Base-by-base conservation (phyloP, 2,113 vertebrate species). In the Ctenodactylus gundi region DNA sequence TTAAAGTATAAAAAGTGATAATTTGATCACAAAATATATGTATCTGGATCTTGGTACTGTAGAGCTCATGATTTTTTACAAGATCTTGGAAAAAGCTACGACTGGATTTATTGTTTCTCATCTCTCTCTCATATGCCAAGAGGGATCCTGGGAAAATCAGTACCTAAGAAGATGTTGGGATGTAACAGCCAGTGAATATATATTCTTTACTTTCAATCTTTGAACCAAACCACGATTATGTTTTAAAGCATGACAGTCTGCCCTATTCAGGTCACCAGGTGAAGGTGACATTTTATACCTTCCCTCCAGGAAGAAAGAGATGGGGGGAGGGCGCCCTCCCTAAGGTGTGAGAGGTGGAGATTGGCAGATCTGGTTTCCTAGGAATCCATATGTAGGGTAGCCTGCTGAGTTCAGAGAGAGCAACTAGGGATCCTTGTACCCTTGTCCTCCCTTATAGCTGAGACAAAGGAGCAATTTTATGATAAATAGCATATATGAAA, bases 391-490 rank as follows among this genome's bases (percentile, higher is more conserved):
- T 85, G 88, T 73, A 44, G 86, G 92, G 90, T 94, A 77, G 92
- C 90, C 96, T 93, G 93, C 72, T 96, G 91, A 97, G 92, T 62
- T 68, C 57, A 89, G n/a, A n/a, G n/a, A n/a, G n/a, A n/a, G n/a
- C n/a, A n/a, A n/a, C 98, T 98, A 98, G 98, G 97, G 98, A 98
- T 97, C 98, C 97, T 98, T 98, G 98, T 97, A 97, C 98, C 75
- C 93, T 98, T 98, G 98, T 99, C 98, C 98, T 98, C 97, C 78
- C 91, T 94, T 92, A 95, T 87, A 89, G 67, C 95, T 98, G 98
- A 99, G 98, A 99, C 98, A 99, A 99, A 97, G 97, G 97, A 98
- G 97, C 99, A 99, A 99, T 99, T 99, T 99, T 99, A 99, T 99
- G 99, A 98, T 99, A 98, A 99, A 99, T 98, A 98, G 98, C 29